Evolutionary conservation across 2,113 vertebrate genomes (phyloP).

Genomic region (Ailuropoda melanoleuca): DNA sequence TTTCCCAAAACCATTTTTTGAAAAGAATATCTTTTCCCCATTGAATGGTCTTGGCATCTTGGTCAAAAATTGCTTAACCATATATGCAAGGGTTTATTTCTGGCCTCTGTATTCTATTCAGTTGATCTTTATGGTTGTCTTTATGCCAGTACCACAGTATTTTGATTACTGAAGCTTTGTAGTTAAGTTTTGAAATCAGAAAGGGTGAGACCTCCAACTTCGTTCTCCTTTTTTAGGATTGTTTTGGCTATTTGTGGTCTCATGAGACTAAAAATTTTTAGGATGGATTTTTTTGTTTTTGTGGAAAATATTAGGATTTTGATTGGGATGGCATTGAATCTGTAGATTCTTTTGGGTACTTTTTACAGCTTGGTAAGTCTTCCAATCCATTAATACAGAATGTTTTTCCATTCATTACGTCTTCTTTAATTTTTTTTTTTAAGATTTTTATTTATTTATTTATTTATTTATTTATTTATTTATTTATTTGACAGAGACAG

Average conservation of each 20-base stretch:
- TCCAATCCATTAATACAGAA: not conserved
- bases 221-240: conserved; percentile 26
- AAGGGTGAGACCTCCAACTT: not conserved
- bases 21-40: not conserved
- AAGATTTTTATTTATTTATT: too few relatives aligned
- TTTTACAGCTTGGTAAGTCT: conserved; percentile 1
- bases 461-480: too few relatives aligned
- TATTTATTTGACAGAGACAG: too few relatives aligned
- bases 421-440: conserved; percentile 30
- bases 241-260: not conserved
- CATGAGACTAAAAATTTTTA: not conserved
- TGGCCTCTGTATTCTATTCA: not conserved
- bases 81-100: not conserved
- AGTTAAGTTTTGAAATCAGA: conserved; percentile 9
- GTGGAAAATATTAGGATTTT: not conserved
- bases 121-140: not conserved
- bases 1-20: not conserved
- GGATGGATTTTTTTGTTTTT: not conserved
- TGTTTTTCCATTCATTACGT: not conserved
- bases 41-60: not conserved
- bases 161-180: not conserved
- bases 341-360: not conserved
- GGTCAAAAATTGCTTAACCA: not conserved
- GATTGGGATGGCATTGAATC: not conserved
- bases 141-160: not conserved